Base-by-base conservation (phyloP, 2,113 vertebrate genomes). In the Lagopus muta region DNA sequence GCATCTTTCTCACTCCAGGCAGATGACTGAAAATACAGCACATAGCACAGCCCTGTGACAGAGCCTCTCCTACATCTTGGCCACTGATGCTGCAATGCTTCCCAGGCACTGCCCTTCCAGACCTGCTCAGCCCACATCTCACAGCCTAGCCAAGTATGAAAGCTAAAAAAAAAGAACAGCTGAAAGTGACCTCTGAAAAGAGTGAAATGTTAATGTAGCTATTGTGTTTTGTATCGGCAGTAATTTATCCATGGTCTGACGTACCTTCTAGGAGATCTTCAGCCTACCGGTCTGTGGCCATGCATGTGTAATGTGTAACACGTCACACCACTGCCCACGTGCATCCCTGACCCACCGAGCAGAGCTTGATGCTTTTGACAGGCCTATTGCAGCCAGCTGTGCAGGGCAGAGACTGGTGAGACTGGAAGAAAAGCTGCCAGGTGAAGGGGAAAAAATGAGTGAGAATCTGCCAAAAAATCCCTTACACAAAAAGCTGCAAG, bases 271-370 rank as follows among this genome's bases (percentile, higher is more conserved):
- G 3, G 30, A 61, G 86, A 58, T 58, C 76, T 14, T 4, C 86
- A 66, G 58, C 60, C 75, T 17, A 18, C 32, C 80, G 22, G 74
- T 18, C 30, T 75, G 64, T 43, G 76, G 10, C 34, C 3, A 20
- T 66, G 79, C 58, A 43, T 5, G 67, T 1, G 30, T 7, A 19
- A 61, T 6, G n/a, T 0, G 11, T 18, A n/a, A 32, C 27, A 32
- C 0, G 0, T 19, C 21, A 20, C 0, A 1, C 84, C 40, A 45
- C 62, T 0, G 0, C 70, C 55, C 2, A 27, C 0, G 0, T 45
- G 55, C 60, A 30, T 82, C 80, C 72, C 24, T 74, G 73, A 70
- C 69, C 86, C 11, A 5, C 14, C 5, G 1, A 58, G 8, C 30
- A 54, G 64, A 64, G 5, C 61, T 19, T 4, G 73, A 88, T 83